These are phyloP conservation scores for Phataginus tricuspis DNA, from an alignment of 2,797 vertebrate species.

Conservation along the genomic window DNA sequence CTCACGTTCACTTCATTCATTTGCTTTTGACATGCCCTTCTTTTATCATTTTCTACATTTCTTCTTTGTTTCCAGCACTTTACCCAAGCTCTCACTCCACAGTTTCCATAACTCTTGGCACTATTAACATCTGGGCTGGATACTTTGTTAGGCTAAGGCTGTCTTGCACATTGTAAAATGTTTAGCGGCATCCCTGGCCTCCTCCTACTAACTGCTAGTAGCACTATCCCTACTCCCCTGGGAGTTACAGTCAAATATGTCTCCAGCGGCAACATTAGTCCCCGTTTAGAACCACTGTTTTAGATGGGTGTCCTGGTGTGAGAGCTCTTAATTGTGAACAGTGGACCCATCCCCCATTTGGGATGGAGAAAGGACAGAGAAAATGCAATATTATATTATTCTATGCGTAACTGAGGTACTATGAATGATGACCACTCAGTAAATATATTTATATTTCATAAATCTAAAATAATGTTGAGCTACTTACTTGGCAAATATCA, in stretches of 20 bases:
- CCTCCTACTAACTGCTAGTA: too few relatives aligned
- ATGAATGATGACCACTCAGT: background rate
- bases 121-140: too few relatives aligned
- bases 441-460: background rate
- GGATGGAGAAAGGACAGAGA: background rate
- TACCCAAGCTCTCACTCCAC: background rate
- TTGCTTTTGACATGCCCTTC: background rate
- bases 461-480: background rate
- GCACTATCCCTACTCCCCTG: too few relatives aligned
- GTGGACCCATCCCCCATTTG: fast-evolving
- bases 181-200: background rate
- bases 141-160: background rate
- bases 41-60: background rate
- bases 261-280: background rate
- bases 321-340: background rate
- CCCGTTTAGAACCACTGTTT: background rate
- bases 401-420: background rate
- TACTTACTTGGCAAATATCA: background rate
- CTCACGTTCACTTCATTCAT: background rate
- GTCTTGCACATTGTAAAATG: background rate
- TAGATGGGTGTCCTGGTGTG: background rate
- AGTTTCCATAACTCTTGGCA: background rate
- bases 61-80: background rate
- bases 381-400: background rate
- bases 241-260: background rate